Base-by-base conservation (phyloP, 2,888 invertebrate genomes). In the Drosophila paucipuncta region DNA sequence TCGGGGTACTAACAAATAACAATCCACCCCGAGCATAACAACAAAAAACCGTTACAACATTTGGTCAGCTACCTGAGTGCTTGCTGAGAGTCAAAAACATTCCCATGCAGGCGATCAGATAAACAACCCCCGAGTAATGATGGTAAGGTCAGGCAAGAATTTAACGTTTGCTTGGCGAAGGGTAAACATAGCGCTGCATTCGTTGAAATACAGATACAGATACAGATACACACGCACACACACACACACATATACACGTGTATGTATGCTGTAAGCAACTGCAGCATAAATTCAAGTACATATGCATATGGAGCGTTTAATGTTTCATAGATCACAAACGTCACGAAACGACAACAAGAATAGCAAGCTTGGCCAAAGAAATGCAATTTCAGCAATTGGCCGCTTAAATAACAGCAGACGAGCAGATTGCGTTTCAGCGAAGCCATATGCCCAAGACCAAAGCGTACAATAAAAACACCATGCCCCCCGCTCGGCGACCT, bases 401-500 rank as follows among this genome's bases (percentile, higher is more conserved):
- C 63, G 70, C 76, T 83, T 73, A 73, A 78, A 80, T 75, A 80
- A 78, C 53, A 63, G 11, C 58, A 30, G 22, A 58, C 41, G 55
- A 66, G 54, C 47, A 30, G 47, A 55, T 47, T 49, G 35, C 41
- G 35, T 4, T 55, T 31, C 43, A 59, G 41, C n/a, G 33, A 25
- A 49, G 49, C 47, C 47, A 37, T 54, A 35, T 41, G 41, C 60
- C 60, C 55, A 63, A 68, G 41, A 70, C 49, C 35, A 60, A n/a
- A 65, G 41, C 28, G 39, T 30, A 57, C 50, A 72, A 60, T 31
- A 49, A 16, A 47, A 47, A 25, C 47, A 5, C 25, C 74, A 74
- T 59, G 55, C 64, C 66, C 67, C 66, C 63, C 75, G 30, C n/a
- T 68, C 59, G 64, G 60, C 91, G 91, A 91, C 91, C 91, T 91